Evolutionary conservation across 2,888 invertebrate genomes (phyloP).

Genomic region (Rotaria socialis): DNA sequence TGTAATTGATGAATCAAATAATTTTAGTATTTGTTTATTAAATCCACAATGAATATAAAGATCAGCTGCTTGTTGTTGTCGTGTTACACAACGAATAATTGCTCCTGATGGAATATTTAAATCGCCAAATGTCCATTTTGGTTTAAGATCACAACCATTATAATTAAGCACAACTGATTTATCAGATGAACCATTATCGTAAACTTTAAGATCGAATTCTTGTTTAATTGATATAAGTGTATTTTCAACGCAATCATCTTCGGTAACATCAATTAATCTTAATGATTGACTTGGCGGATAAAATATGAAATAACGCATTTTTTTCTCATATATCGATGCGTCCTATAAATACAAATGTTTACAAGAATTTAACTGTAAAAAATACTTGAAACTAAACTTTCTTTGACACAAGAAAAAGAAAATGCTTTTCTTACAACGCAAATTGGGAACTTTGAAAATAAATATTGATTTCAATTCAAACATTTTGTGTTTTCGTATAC

Average conservation of each 20-base stretch:
- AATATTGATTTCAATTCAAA: no score
- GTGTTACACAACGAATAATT: conserved; percentile 53
- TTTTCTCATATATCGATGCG: neutral
- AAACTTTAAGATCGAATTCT: neutral
- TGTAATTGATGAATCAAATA: conserved; percentile 25
- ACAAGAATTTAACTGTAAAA: no score
- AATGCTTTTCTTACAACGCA: no score
- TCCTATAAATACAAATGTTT: neutral
- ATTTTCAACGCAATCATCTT: neutral
- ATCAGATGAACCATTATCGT: neutral
- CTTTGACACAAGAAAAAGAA: no score
- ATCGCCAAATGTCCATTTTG: conserved; percentile 56
- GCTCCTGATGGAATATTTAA: conserved; percentile 56
- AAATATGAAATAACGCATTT: conserved; percentile 26
- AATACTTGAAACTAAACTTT: no score
- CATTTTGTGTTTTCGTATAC: no score
- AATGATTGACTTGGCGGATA: neutral
- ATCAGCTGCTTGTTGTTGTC: conserved; percentile 54
- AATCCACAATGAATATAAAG: conserved; percentile 32
- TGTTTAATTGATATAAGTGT: neutral
- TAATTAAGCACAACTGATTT: conserved; percentile 53
- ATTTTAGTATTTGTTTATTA: conserved; percentile 8
- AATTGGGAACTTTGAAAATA: no score
- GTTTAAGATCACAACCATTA: conserved; percentile 54
- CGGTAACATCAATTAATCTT: neutral